Evolutionary conservation across 2,888 invertebrate genomes (phyloP), one percentile per base, ranked within the genome.

Genomic region (Dicyrtomina minuta): DNA sequence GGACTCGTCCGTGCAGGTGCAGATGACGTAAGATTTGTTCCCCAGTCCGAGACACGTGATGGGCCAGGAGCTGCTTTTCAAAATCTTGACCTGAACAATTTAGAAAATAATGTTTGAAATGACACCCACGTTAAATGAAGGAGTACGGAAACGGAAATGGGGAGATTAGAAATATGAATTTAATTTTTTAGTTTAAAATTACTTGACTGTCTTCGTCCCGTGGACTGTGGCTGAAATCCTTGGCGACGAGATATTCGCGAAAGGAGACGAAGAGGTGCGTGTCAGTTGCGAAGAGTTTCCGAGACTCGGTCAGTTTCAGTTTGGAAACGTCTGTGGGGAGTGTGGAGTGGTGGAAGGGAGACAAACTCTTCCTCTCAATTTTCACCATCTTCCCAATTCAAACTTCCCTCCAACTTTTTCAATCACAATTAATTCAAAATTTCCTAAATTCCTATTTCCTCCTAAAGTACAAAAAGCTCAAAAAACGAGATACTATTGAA

Each of bases 1-100:
- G 24, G 65, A 60, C 12, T 75, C 75, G 46, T 76, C 76, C 60
- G 72, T 70, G 51, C 75, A 76, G 15, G 69, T 72, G 43, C 75
- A 75, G 15, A 76, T 24, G 0, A 75, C 43, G 27, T 27, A 68
- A 33, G n/a, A 20, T 27, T 53, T 22, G 2, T 46, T 51, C n/a
- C 43, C 33, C 13, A 68, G 26, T n/a, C 62, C 68, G 3, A 60
- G 13, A 24, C 62, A 62, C 12, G 56, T 61, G 5, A 68, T 39
- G 15, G 43, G 15, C 5, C 22, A 27, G 4, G 33, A 27, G 26
- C 61, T 41, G 22, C 49, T 49, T 27, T 39, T 67, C 33, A 67
- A 6, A 3, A 62, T 26, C 2, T 20, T 43, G n/a, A 62, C 27
- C 62, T 62, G 27, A 13, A 20, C 22, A 20, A 8, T 24, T 24